Percentiles rank a stretch among this genome's conserved stretches.
Evolutionary conservation across 2,888 invertebrate species (phyloP).

Genomic region (Oxystoma pomonae): DNA sequence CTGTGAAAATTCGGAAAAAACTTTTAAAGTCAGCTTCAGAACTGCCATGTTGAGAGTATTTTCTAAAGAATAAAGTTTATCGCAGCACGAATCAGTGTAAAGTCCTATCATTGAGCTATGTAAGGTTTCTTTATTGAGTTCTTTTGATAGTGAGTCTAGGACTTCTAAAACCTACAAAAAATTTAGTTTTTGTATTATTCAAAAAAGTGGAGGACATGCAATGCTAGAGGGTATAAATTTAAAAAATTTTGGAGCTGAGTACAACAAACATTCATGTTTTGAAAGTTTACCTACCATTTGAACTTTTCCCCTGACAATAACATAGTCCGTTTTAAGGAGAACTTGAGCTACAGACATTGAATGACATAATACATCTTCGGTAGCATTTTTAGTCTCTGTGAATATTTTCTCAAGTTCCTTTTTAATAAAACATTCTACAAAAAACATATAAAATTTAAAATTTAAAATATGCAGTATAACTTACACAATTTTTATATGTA

Average conservation of each 20-base stretch:
- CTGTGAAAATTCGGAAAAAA: constrained; percentile 38
- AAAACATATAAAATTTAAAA: too few relatives aligned
- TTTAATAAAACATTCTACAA: too few relatives aligned
- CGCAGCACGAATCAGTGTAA: constrained; percentile 56
- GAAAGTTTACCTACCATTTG: constrained; percentile 49
- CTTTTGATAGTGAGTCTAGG: constrained; percentile 49
- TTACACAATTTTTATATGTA: constrained; percentile 11
- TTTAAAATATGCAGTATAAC: too few relatives aligned
- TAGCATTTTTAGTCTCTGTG: constrained; percentile 28
- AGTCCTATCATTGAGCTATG: constrained; percentile 55
- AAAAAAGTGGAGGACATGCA: too few relatives aligned
- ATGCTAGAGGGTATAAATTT: too few relatives aligned
- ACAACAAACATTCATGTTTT: too few relatives aligned
- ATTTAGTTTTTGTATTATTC: background rate
- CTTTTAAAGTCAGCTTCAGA: constrained; percentile 54
- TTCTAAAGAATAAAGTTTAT: constrained; percentile 61
- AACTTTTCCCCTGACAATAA: constrained; percentile 52
- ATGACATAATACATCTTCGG: constrained; percentile 44
- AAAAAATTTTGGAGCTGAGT: too few relatives aligned
- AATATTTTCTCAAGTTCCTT: constrained; percentile 14
- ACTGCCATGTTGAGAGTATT: constrained; percentile 63
- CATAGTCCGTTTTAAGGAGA: constrained; percentile 37
- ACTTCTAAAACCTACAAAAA: constrained; percentile 51
- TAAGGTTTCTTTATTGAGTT: constrained; percentile 47
- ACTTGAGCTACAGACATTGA: constrained; percentile 46